Conservation (phyloP, 2,113 vertebrate species). For the Cromileptes altivelis region DNA sequence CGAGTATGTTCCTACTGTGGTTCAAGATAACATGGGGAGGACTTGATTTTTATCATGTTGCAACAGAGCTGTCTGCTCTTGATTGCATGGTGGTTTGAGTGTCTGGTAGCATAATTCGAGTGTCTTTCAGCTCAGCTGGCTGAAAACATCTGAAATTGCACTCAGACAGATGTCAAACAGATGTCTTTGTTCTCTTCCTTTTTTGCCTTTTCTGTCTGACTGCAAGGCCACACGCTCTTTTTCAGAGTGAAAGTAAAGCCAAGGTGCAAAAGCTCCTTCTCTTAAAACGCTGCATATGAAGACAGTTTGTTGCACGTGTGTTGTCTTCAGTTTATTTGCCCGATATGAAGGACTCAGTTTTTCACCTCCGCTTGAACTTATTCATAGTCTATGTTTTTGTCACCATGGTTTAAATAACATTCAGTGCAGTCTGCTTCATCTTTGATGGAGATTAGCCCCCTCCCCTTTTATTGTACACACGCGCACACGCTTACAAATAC, state of each 20-base stretch:
- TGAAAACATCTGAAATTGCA: constrained; percentile 62
- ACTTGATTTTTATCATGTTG: constrained; percentile 52
- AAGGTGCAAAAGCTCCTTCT: constrained; percentile 6
- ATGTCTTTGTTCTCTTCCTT: constrained; percentile 38
- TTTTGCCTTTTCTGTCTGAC: constrained; percentile 1
- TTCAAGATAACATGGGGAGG: constrained; percentile 31
- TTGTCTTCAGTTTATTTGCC: background rate
- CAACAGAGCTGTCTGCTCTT: constrained; percentile 51
- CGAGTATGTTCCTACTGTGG: constrained; percentile 11
- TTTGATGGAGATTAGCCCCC: constrained; percentile 47
- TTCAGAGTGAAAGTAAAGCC: background rate
- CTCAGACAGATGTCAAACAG: constrained; percentile 51
- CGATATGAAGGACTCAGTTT: background rate
- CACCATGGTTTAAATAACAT: constrained; percentile 52
- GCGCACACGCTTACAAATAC: constrained; percentile 13
- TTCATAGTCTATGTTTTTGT: constrained; percentile 18
- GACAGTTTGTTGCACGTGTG: background rate
- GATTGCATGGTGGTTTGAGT: constrained; percentile 65
- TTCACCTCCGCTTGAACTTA: constrained; percentile 4
- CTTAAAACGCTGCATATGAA: background rate
- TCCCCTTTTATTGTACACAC: background rate
- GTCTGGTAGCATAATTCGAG: constrained; percentile 57
- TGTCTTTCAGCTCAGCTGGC: constrained; percentile 55
- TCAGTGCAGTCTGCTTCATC: constrained; percentile 58
- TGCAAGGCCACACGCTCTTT: background rate